A percentile compares a stretch with the other conserved stretches of the same genome.
Evolutionary conservation across 1,140 invertebrate species (phyloP).

Genomic region (Nomia melanderi): DNA sequence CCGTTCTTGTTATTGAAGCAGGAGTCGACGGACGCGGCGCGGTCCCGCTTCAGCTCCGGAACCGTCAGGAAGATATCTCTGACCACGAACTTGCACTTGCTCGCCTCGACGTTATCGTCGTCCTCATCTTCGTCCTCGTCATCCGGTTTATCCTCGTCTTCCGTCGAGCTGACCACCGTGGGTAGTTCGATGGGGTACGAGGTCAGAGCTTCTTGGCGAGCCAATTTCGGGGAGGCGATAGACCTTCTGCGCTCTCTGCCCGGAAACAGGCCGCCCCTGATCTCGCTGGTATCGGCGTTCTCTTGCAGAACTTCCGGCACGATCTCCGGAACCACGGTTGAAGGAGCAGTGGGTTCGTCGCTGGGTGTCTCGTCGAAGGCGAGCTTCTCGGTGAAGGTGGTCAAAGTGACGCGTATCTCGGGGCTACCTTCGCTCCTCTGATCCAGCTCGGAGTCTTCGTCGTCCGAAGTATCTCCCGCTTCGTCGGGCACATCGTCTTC

Average conservation of each 20-base stretch:
- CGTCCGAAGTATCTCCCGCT: constrained; percentile 82
- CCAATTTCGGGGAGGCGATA: constrained; percentile 82
- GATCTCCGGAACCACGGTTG: background rate
- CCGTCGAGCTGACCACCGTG: constrained; percentile 40
- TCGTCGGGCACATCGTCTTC: constrained; percentile 62
- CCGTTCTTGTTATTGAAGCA: constrained; percentile 86
- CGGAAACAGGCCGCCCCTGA: constrained; percentile 63
- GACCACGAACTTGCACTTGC: constrained; percentile 78
- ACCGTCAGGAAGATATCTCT: constrained; percentile 90
- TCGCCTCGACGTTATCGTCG: constrained; percentile 72
- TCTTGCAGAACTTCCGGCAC: constrained; percentile 29
- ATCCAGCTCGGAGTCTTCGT: constrained; percentile 67
- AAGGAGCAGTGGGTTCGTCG: too few species aligned
- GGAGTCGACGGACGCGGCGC: constrained; percentile 92
- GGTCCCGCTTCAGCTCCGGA: constrained; percentile 90
- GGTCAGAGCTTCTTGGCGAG: constrained; percentile 87
- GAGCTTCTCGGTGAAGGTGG: constrained; percentile 74
- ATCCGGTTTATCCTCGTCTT: constrained; percentile 25
- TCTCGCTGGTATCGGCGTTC: constrained; percentile 28
- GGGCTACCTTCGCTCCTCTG: constrained; percentile 74
- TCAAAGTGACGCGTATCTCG: constrained; percentile 87
- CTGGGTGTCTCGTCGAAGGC: background rate
- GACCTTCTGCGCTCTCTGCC: constrained; percentile 74
- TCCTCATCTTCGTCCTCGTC: constrained; percentile 79
- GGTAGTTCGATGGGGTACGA: constrained; percentile 85